Evolutionary conservation across 2,888 invertebrate species (phyloP), one percentile per base, ranked within the genome.

Genomic region (Rambutsinella grinnellia): DNA sequence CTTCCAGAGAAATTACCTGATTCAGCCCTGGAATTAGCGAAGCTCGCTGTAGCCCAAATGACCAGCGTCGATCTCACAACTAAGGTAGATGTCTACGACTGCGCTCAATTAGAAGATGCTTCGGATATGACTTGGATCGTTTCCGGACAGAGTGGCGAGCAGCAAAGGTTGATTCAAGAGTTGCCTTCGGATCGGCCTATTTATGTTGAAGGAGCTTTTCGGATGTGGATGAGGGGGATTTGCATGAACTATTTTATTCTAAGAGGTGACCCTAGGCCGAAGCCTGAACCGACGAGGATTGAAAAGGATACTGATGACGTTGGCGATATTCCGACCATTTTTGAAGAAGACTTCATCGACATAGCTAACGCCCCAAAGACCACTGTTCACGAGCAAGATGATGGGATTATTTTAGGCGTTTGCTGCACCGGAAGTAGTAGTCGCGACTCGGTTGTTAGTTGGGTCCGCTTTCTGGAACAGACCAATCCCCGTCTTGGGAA

Each of bases 61-160:
- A 91, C 91, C 53, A 92, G 93, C 65, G 92, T 94, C 0, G 98
- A 99, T 88, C 87, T 91, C 2, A 90, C 92, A 79, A 92, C 91
- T 21, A 88, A 90, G 83, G 86, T 95, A 44, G 88, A 88, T 8
- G 87, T 92, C 67, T 93, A 90, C 87, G 87, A 93, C 86, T 65
- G 70, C 21, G 49, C 89, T 84, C 91, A 93, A 82, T 89, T 95
- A 66, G 89, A 91, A 83, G 93, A 93, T 84, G 90, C 94, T 0
- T 85, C 93, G 49, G 96, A 97, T 85, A 91, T 95, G 84, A 97
- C 97, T 0, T 98, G 97, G 95, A 91, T 98, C 81, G 93, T 96
- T 0, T 95, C 94, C 85, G 94, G 93, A 0, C 95, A 95, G 86
- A 94, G 95, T 87, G 90, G 90, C 8, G 88, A 88, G 0, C 98